Evolutionary conservation across 2,888 invertebrate species (phyloP), one percentile per base, ranked within the genome.

Genomic region (Cryptophagus acutangulus): DNA sequence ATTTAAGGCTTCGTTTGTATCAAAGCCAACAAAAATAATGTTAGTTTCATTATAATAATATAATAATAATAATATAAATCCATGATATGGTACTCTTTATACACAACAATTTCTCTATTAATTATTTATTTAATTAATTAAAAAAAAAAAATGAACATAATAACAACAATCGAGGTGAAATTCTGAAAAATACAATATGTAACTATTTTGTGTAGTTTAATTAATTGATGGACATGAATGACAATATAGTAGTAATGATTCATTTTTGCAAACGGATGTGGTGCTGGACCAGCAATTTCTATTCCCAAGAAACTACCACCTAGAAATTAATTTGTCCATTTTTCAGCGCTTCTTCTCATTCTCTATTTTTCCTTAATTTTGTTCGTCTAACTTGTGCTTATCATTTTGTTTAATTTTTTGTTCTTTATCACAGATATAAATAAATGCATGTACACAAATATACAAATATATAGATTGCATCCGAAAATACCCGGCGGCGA

Each of bases 381-480:
- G n/a, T n/a, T n/a, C n/a, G n/a, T n/a, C n/a, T n/a, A n/a, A n/a
- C n/a, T n/a, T n/a, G n/a, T n/a, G n/a, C n/a, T n/a, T n/a, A n/a
- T n/a, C n/a, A n/a, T 26, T 26, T 4, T 26, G 20, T 20, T 20
- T 20, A 8, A 20, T 26, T 26, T 26, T 26, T 26, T 26, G 26
- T 26, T 26, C 26, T 26, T 26, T 69, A 70, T 70, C 70, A 70
- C 70, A 70, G 70, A 70, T 70, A 70, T 63, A 70, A 58, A 69
- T 66, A 69, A 70, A 70, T 70, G 70, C 70, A 67, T 69, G 63
- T 69, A 66, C 66, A 68, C 66, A 64, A 65, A 67, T 67, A 61
- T 66, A 68, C 66, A 69, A 63, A 18, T 20, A 20, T 20, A 6
- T 61, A 61, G 60, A 64, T 66, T 65, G 63, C 61, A 59, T 60